These are phyloP conservation scores for Pasiphila rectangulata DNA, from an alignment of 2,888 invertebrate genomes.

Conservation along the genomic window DNA sequence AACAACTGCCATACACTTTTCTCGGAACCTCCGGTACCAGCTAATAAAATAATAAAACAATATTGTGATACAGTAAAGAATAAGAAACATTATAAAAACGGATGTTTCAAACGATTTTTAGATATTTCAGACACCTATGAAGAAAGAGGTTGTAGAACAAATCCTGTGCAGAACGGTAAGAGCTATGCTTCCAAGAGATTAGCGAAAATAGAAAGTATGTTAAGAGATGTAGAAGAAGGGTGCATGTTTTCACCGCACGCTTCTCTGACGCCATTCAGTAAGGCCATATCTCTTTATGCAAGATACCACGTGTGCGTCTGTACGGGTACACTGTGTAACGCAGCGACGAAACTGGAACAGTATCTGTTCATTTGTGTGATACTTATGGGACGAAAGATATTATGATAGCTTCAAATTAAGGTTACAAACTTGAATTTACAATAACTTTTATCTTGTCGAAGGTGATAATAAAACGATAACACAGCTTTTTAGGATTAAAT, in stretches of 20 bases:
- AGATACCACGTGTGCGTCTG: slow-evolving; percentile 60
- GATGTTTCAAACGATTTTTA: slow-evolving; percentile 38
- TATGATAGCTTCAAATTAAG: neutral
- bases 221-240: slow-evolving; percentile 35
- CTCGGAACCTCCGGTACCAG: neutral
- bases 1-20: slow-evolving; percentile 35
- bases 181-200: slow-evolving; percentile 40
- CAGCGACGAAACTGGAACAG: slow-evolving; percentile 9
- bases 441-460: no score
- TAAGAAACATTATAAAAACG: slow-evolving; percentile 10
- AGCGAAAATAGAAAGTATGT: slow-evolving; percentile 34
- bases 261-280: slow-evolving; percentile 51
- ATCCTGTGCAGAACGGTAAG: slow-evolving; percentile 36
- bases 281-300: slow-evolving; percentile 48
- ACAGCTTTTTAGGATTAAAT: slow-evolving; percentile 1
- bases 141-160: slow-evolving; percentile 50
- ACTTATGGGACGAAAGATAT: neutral
- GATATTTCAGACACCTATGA: slow-evolving; percentile 43
- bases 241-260: slow-evolving; percentile 52
- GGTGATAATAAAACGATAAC: slow-evolving; percentile 1
- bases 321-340: slow-evolving; percentile 46
- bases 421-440: no score
- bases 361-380: neutral
- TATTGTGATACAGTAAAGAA: neutral
- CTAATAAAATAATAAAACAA: neutral